Conservation (phyloP, 1,140 invertebrate species). For the Cydia pomonella region DNA sequence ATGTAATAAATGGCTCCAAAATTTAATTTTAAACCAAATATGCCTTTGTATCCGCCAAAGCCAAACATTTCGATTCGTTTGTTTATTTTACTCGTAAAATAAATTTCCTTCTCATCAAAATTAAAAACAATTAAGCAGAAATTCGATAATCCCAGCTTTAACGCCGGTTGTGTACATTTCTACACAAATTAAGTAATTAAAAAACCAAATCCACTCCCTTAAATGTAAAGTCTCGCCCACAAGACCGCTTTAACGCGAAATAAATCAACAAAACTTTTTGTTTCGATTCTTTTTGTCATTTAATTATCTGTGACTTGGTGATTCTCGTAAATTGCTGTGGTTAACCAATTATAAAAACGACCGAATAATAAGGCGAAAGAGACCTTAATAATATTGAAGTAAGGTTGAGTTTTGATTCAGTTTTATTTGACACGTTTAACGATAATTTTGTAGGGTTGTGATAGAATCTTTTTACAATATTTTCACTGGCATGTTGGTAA, state of each 20-base stretch:
- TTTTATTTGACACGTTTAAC: not conserved
- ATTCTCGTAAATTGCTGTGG: slow-evolving; percentile 63
- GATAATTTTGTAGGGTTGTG: slow-evolving; percentile 38
- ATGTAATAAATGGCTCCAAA: not conserved
- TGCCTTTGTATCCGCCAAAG: not conserved
- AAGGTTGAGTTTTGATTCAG: slow-evolving; percentile 37
- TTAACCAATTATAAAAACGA: slow-evolving; percentile 35
- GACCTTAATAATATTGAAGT: slow-evolving; percentile 29
- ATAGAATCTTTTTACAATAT: slow-evolving; percentile 58
- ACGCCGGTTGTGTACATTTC: not conserved
- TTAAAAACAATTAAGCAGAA: slow-evolving; percentile 8
- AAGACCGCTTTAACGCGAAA: slow-evolving; percentile 42
- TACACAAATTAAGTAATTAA: slow-evolving; percentile 49
- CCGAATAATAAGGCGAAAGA: not conserved
- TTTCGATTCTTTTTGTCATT: slow-evolving; percentile 67
- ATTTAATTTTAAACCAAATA: not conserved
- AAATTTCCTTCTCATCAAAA: not conserved
- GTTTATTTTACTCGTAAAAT: not conserved
- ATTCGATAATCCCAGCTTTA: not conserved
- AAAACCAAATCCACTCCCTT: slow-evolving; percentile 40
- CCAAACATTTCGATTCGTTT: not conserved
- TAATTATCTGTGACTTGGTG: slow-evolving; percentile 67
- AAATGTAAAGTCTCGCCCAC: slow-evolving; percentile 46
- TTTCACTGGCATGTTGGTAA: slow-evolving; percentile 52
- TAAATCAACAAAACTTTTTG: slow-evolving; percentile 63